phyloP scores from a whole-genome alignment of 2,797 vertebrate genomes.

The Euthynnus affinis region DNA sequence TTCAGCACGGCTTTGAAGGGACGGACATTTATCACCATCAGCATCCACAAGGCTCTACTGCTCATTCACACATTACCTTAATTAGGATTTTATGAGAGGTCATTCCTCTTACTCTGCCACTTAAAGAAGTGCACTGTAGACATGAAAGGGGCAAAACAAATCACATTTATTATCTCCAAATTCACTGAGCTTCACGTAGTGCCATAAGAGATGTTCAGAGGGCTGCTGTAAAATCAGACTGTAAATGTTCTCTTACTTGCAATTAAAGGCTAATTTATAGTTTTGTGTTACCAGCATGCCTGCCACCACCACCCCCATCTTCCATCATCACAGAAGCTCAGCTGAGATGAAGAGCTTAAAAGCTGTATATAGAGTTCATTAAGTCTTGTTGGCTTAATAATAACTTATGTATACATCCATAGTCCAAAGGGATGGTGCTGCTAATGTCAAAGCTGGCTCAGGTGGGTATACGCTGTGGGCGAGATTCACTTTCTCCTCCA shows the following conservation, averaged over 20 bases:
- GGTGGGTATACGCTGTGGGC: constrained; percentile 18
- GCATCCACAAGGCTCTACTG: constrained; percentile 62
- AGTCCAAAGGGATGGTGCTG: not conserved
- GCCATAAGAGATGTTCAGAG: constrained; percentile 64
- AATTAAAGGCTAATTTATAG: constrained; percentile 68
- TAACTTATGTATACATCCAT: constrained; percentile 15
- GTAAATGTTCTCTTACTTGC: constrained; percentile 58
- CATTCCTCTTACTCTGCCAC: constrained; percentile 76
- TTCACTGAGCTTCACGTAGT: constrained; percentile 42
- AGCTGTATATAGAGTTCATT: constrained; percentile 49
- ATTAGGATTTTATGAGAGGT: constrained; percentile 84
- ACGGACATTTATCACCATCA: constrained; percentile 78
- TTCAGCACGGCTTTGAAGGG: constrained; percentile 66
- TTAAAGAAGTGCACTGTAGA: constrained; percentile 73
- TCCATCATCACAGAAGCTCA: constrained; percentile 33
- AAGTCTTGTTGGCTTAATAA: constrained; percentile 51
- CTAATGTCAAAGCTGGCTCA: constrained; percentile 23
- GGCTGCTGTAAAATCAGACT: constrained; percentile 55
- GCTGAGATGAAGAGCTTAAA: constrained; percentile 23
- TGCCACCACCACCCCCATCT: not conserved
- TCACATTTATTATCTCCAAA: constrained; percentile 82
- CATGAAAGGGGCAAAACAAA: constrained; percentile 79
- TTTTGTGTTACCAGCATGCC: constrained; percentile 40
- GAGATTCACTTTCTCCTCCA: constrained; percentile 19
- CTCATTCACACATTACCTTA: constrained; percentile 83